Percentiles rank a stretch among this genome's conserved stretches.
These are phyloP conservation scores for Semnopithecus entellus DNA, from an alignment of 2,113 vertebrate species.

Conservation along the genomic window DNA sequence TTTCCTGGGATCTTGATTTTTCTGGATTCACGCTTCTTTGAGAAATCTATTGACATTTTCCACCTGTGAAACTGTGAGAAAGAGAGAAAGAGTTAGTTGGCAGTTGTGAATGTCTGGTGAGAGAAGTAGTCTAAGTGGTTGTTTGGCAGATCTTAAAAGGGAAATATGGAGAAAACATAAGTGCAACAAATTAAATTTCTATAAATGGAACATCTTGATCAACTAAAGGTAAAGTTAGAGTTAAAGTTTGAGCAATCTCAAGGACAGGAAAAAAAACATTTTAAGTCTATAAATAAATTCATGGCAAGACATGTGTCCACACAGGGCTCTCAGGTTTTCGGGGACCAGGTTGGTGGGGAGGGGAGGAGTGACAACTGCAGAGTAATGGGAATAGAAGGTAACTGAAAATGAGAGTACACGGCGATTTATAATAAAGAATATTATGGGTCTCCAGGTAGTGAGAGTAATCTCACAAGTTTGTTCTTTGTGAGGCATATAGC, in stretches of 20 bases:
- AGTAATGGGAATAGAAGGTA: not conserved
- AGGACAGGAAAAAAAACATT: not conserved
- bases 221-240: not conserved
- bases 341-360: not conserved
- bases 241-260: not conserved
- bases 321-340: not conserved
- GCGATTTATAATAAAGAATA: not conserved
- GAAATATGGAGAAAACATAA: not conserved
- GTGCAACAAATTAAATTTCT: not conserved
- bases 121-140: not conserved
- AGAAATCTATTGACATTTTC: not conserved
- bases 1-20: not conserved
- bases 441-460: accelerated
- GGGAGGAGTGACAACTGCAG: too few relatives aligned
- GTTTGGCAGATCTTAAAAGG: not conserved
- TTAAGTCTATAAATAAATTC: not conserved
- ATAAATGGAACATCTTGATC: not conserved
- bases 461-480: not conserved
- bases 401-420: too few relatives aligned
- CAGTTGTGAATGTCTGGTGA: not conserved
- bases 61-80: not conserved
- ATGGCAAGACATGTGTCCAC: not conserved
- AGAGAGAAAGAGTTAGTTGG: not conserved
- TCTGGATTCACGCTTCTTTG: not conserved
- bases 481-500: not conserved